Evolutionary conservation across 1,140 invertebrate species (phyloP), one percentile per base, ranked within the genome.

Genomic region (Anastrepha ludens): DNA sequence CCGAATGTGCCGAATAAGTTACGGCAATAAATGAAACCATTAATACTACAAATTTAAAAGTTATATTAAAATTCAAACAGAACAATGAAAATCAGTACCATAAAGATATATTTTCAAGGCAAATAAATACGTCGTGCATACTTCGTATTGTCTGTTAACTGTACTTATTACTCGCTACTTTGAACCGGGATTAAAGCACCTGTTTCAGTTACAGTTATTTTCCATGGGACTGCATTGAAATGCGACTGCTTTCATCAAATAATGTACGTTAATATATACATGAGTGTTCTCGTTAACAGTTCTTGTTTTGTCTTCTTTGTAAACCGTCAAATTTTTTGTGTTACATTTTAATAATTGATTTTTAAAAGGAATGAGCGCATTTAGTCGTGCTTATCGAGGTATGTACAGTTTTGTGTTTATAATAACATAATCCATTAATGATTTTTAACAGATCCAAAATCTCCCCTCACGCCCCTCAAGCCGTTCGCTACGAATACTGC

Each of bases 391-490:
- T 13, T 86, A 86, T 65, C 58, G 85, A 17, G 85, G 85, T 62
- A 44, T 62, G 58, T 47, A 58, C 13, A 59, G 39, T 67, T 67
- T 29, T 67, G 2, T 29, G 65, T 41, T n/a, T 60, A 13, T 41
- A 58, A 29, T 78, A 39, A 41, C 39, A 85, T 29, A 86, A 86
- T 62, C 15, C 5, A 41, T 60, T 59, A 4, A 81, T 55, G 8
- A 47, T 39, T 86, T 39, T 20, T 58, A 13, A 50, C 41, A 86
- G 85, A 86, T 86, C 85, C 85, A 17, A 86, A 62, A 64, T 86
- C 85, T 7, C 85, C 85, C n/a, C 85, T 86, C 39, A 86, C 85
- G 39, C 85, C 85, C 3, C 85, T 86, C 8, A 86, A 58, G 47
- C 85, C 85, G 58, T 29, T 86, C 2, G 6, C 58, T 41, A 2